Base-by-base conservation (phyloP, 2,888 invertebrate species). In the Crepidodera aurea region DNA sequence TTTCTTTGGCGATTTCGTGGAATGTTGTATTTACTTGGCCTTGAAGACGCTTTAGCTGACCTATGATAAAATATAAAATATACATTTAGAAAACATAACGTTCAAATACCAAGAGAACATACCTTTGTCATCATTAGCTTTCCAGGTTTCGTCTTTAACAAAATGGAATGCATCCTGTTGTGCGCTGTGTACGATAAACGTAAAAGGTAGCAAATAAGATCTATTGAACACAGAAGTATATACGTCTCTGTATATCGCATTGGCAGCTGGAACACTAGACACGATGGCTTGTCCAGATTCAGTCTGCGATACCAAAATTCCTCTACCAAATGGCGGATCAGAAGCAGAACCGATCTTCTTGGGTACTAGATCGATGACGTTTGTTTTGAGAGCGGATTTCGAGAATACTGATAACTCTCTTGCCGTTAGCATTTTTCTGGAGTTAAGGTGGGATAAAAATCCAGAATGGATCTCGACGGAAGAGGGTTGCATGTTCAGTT, bases 91-190 rank as follows among this genome's bases (percentile, higher is more conserved):
- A n/a, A n/a, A n/a, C n/a, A n/a, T n/a, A n/a, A n/a, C n/a, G n/a
- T n/a, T n/a, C n/a, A n/a, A n/a, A n/a, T n/a, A n/a, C n/a, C n/a
- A n/a, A n/a, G n/a, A n/a, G n/a, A n/a, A n/a, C n/a, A 8, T 40
- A 66, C 91, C 93, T 70, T 92, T 89, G 78, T 96, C 95, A 74
- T 94, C 94, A 63, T 89, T 90, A 4, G 94, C 93, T 39, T 93
- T 89, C 93, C 94, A 94, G 1, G 91, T 88, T 69, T 94, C 93
- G 77, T 94, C 94, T 77, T 96, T 96, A 13, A 95, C 93, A 78
- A 96, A 96, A 82, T 93, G 94, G 83, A 96, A 95, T 8, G 93
- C 92, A 77, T 96, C 95, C 78, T 94, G 94, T 76, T 92, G 92
- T 13, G 92, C 91, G 70, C 90, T 92, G 80, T 94, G 94, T 25